Base-by-base conservation (phyloP, 2,113 vertebrate species). In the Elephantulus edwardii region DNA sequence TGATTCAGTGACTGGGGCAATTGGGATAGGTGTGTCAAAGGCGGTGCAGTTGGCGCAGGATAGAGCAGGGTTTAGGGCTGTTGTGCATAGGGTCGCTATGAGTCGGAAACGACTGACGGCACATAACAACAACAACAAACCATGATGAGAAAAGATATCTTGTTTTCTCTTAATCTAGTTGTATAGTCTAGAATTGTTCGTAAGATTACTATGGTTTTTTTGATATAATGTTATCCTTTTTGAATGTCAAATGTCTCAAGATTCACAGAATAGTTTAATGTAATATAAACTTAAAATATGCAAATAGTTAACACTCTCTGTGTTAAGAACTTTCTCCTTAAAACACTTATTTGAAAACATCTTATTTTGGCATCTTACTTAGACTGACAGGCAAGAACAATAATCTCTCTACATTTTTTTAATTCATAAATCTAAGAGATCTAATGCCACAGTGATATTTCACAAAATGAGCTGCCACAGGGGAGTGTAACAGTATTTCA, bases 401-500 rank as follows among this genome's bases (percentile, higher is more conserved):
- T 90, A 72, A 48, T 78, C 64, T 82, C 33, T 7, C 35, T 40
- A 66, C 42, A 40, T 95, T 91, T 90, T 66, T 35, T 64, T 17
- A 52, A 46, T 54, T 80, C 91, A 58, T 52, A 88, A 93, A 92
- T 90, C 52, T 74, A 50, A 54, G 33, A 80, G 38, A 72, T 7
- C 4, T 85, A 90, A 93, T 90, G 62, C 24, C 79, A 88, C 46
- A 68, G 42, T 93, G 82, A 62, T 77, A 88, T 90, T 88, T 93
- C 75, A 92, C 13, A 5, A 77, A 93, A 79, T 66, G 46, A 33
- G 16, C 54, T 71, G 20, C n/a, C 30, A 13, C 26, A 28, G 33
- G 30, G 19, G 50, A 71, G 12, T 58, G 24, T 58, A 38, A 46
- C 5, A 17, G 8, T 82, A 60, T 72, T 74, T 91, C 70, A 62